These are phyloP conservation scores for Pteropus alecto DNA, from an alignment of 2,113 vertebrate species.

Conservation along the genomic window DNA sequence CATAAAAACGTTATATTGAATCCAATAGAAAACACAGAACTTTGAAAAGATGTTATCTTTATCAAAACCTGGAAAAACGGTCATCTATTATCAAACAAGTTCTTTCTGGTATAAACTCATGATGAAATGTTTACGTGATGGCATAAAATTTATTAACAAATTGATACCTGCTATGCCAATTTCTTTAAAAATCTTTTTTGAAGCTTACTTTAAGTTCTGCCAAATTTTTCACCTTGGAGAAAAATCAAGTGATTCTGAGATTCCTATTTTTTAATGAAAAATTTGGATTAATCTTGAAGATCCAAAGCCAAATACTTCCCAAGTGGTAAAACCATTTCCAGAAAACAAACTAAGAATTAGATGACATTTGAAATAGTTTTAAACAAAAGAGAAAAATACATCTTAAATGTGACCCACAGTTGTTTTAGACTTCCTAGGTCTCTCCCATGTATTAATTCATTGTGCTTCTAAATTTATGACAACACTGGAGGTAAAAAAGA, in stretches of 20 bases:
- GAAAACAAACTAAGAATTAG: slow-evolving; percentile 39
- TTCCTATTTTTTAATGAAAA: neutral
- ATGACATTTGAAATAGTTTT: slow-evolving; percentile 26
- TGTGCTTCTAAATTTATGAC: neutral
- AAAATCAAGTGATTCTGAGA: slow-evolving; percentile 57
- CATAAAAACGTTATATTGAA: slow-evolving; percentile 25
- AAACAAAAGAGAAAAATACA: neutral
- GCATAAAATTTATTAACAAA: neutral
- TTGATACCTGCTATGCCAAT: neutral
- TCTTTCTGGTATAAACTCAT: neutral
- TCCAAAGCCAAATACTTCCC: slow-evolving; percentile 59
- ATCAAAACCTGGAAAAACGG: neutral
- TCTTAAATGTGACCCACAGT: neutral
- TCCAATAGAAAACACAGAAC: neutral
- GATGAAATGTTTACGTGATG: neutral
- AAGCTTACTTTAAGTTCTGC: slow-evolving; percentile 41
- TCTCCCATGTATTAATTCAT: neutral
- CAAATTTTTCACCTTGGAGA: slow-evolving; percentile 32
- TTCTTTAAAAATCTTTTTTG: neutral
- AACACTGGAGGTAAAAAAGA: neutral
- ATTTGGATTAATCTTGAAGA: slow-evolving; percentile 19
- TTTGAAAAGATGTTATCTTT: slow-evolving; percentile 28
- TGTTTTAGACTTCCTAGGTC: neutral
- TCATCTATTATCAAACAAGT: neutral
- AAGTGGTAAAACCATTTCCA: slow-evolving; percentile 47